Conservation (phyloP, 2,797 vertebrate genomes). For the Poecilia wingei region DNA sequence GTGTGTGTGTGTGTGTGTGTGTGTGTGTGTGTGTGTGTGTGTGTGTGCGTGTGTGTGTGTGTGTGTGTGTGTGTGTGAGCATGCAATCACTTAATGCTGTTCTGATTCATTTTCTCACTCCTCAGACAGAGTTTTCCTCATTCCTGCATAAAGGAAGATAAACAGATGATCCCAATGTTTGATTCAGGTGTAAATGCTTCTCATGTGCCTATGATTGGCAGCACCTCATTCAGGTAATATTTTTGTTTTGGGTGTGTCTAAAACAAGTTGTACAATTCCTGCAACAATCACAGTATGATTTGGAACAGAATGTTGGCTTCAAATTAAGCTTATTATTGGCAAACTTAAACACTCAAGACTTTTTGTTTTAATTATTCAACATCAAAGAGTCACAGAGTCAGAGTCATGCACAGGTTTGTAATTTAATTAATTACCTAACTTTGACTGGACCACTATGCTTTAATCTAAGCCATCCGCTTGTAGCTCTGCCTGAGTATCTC, state of each 20-base stretch:
- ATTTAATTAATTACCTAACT: background rate
- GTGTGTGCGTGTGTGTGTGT: too few species aligned
- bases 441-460: background rate
- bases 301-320: background rate
- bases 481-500: background rate
- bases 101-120: slow-evolving; percentile 24
- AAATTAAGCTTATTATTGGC: slow-evolving; percentile 1
- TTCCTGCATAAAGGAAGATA: slow-evolving; percentile 17
- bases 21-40: too few species aligned
- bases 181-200: background rate
- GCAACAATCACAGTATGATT: background rate
- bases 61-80: background rate
- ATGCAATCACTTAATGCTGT: slow-evolving; percentile 9
- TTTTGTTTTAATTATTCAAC: background rate
- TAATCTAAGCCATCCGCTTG: background rate
- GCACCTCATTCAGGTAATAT: background rate
- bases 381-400: background rate
- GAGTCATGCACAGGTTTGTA: background rate
- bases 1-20: too few species aligned
- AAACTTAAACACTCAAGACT: background rate
- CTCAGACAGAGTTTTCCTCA: slow-evolving; percentile 18
- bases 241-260: slow-evolving; percentile 12
- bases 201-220: background rate
- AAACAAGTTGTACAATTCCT: slow-evolving; percentile 18
- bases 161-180: background rate